Evolutionary conservation across 92 coral and sea anemone genomes (phyloP), one percentile per base, ranked within the genome.

Genomic region (Paramuricea clavata): DNA sequence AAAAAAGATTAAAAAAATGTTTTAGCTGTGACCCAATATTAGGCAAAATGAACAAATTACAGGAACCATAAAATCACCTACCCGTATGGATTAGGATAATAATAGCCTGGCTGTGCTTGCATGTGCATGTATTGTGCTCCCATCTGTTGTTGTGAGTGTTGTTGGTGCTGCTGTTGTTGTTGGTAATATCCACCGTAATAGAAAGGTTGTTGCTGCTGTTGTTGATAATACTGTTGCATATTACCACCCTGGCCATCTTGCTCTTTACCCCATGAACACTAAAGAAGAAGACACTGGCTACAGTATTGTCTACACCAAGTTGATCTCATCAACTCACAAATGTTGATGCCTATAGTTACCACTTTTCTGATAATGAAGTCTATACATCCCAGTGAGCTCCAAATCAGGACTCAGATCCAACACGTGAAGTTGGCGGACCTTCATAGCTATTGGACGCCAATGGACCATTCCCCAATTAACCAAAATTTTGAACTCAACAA

Each of bases 251-350:
- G 88, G 27, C 74, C 76, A 90, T 83, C 74, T 88, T 90, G 91
- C 62, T 94, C 98, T 85, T 94, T 94, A 16, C 98, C 98, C 98
- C 98, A 94, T 8, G 95, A 94, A 89, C 98, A 94, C 98, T 94
- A 71, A 60, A 81, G 47, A 10, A 23, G 22, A 32, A 17, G 27
- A 27, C 26, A 62, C 27, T 33, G 30, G 19, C 8, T 34, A 35
- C 34, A n/a, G n/a, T n/a, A 80, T 42, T 39, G 10, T 39, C 44
- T 39, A 10, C 25, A 32, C n/a, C n/a, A n/a, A n/a, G n/a, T n/a
- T n/a, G n/a, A n/a, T n/a, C n/a, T n/a, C n/a, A n/a, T n/a, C n/a
- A n/a, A n/a, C n/a, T n/a, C n/a, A n/a, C n/a, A n/a, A n/a, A n/a
- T n/a, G n/a, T n/a, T n/a, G n/a, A n/a, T n/a, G n/a, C n/a, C n/a